Evolutionary conservation across 30 jellyfish, hydroid and myxozoan species (phyloP).

Genomic region (Chrysaora quinquecirrha): DNA sequence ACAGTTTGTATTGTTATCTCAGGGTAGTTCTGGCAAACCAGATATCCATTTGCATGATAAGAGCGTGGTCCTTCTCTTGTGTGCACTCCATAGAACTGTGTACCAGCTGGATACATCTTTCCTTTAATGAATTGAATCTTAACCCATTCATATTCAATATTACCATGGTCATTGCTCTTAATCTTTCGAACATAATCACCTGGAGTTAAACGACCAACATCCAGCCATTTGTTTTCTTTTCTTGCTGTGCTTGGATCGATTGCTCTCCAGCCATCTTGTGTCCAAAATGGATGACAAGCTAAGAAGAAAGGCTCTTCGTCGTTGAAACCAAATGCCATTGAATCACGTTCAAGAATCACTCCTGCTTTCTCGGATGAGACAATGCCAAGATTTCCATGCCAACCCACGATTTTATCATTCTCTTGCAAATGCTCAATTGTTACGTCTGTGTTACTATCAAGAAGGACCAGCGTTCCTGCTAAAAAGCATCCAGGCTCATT

Average conservation of each 20-base stretch:
- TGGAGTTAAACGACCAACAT: background rate
- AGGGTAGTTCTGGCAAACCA: background rate
- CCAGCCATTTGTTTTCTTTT: background rate
- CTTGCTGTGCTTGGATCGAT: background rate
- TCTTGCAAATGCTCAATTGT: too few species aligned
- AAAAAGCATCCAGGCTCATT: too few species aligned
- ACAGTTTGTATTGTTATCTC: background rate
- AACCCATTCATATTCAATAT: background rate
- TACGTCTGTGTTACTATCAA: too few species aligned
- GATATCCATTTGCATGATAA: background rate
- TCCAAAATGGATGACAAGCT: too few species aligned
- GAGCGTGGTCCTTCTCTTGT: background rate
- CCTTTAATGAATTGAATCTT: background rate
- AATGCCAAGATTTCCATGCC: too few species aligned
- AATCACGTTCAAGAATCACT: too few species aligned
- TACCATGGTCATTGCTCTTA: background rate
- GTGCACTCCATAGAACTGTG: background rate
- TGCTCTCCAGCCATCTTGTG: too few species aligned
- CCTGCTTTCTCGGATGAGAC: too few species aligned
- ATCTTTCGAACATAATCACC: background rate
- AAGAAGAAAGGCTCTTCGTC: too few species aligned
- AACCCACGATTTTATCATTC: too few species aligned
- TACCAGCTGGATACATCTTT: background rate
- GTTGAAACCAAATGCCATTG: too few species aligned
- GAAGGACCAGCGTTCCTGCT: too few species aligned